phyloP scores from a whole-genome alignment of 2,888 invertebrate species.

The Dryadula phaetusa region DNA sequence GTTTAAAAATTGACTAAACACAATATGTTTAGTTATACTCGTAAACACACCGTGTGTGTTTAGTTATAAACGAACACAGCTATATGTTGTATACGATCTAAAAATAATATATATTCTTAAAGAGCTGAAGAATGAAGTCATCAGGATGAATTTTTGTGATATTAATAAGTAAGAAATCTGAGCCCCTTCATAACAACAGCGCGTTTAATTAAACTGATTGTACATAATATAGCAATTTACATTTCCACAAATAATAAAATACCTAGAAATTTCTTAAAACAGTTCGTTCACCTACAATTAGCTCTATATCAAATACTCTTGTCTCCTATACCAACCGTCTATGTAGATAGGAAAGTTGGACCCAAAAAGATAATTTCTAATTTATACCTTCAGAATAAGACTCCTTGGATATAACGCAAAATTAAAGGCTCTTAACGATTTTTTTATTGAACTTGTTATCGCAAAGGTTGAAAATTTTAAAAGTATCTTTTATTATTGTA shows the following conservation, averaged over 20 bases:
- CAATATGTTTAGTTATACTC: too few relatives aligned
- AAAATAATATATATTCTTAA: too few relatives aligned
- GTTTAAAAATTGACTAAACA: too few relatives aligned
- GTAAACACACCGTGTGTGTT: too few relatives aligned
- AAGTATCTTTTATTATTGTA: conserved; percentile 18
- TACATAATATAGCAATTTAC: not conserved
- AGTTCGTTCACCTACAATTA: conserved; percentile 17
- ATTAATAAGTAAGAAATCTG: not conserved
- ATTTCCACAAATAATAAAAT: not conserved
- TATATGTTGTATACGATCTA: too few relatives aligned
- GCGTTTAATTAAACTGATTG: conserved; percentile 1
- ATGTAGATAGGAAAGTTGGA: conserved; percentile 18
- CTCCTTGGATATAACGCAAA: conserved; percentile 20
- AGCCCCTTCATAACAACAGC: not conserved
- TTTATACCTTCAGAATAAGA: conserved; percentile 27
- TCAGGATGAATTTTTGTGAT: not conserved
- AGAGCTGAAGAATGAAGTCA: too few relatives aligned
- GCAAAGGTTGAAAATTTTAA: conserved; percentile 14
- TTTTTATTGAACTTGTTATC: conserved; percentile 27
- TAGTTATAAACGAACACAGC: too few relatives aligned
- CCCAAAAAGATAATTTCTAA: conserved; percentile 27
- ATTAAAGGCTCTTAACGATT: conserved; percentile 2
- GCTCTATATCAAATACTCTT: conserved; percentile 18
- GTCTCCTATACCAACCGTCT: conserved; percentile 15
- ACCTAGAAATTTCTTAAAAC: not conserved